These are phyloP conservation scores for Megalurothrips usitatus DNA, from an alignment of 2,888 invertebrate species.

Conservation along the genomic window DNA sequence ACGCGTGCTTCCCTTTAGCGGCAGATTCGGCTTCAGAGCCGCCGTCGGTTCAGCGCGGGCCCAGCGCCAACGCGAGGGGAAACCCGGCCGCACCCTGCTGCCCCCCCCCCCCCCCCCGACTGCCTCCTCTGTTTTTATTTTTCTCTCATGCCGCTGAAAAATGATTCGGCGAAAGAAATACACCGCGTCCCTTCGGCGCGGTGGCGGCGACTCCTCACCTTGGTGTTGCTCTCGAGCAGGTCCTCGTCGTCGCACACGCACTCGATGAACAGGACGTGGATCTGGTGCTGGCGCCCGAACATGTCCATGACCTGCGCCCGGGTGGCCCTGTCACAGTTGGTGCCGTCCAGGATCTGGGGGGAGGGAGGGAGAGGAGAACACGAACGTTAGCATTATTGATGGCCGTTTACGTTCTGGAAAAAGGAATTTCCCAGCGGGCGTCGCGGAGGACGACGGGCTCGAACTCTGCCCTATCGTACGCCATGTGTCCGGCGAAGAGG, in stretches of 20 bases:
- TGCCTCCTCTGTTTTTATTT: not conserved
- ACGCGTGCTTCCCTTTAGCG: slow-evolving; percentile 5
- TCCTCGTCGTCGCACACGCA: slow-evolving; percentile 79
- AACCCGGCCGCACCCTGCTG: not conserved
- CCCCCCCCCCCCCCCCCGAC: not conserved
- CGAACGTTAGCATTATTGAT: no score
- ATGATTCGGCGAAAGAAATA: no score
- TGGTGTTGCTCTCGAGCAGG: slow-evolving; percentile 67
- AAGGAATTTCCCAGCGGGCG: no score
- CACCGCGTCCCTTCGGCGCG: not conserved
- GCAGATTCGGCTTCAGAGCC: not conserved
- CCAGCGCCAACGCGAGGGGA: not conserved
- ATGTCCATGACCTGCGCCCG: slow-evolving; percentile 71
- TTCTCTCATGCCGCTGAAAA: no score
- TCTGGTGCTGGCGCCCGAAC: slow-evolving; percentile 66
- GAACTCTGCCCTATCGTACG: no score
- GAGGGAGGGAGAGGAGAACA: slow-evolving; percentile 27
- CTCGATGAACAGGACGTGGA: slow-evolving; percentile 86
- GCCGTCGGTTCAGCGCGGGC: not conserved
- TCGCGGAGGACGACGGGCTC: no score
- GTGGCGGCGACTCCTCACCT: slow-evolving; percentile 46
- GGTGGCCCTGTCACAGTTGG: slow-evolving; percentile 79
- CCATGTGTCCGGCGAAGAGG: no score
- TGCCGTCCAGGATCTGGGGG: slow-evolving; percentile 83
- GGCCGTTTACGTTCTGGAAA: no score